Conservation (phyloP, 1,140 invertebrate species). For the Drosophila nikananu region DNA sequence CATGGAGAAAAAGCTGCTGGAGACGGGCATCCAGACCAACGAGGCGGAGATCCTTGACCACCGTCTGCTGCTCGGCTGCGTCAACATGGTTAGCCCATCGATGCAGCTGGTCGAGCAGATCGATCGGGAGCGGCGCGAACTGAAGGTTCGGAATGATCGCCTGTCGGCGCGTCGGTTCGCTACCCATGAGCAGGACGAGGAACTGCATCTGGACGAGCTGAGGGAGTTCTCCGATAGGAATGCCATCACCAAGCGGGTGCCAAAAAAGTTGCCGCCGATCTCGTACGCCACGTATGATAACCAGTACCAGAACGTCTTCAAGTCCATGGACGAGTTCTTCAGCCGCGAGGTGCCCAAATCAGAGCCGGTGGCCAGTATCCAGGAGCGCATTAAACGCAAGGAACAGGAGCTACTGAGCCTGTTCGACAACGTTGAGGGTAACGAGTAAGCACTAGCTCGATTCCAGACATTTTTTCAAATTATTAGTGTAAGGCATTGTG, state of each 20-base stretch:
- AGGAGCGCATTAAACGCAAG: constrained; percentile 71
- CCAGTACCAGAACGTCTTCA: constrained; percentile 58
- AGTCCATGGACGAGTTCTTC: constrained; percentile 79
- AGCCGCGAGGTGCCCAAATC: constrained; percentile 58
- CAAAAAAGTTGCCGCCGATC: constrained; percentile 43
- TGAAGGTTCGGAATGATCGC: constrained; percentile 17
- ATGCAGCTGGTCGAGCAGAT: constrained; percentile 42
- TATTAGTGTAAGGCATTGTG: constrained; percentile 13
- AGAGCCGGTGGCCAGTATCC: constrained; percentile 70
- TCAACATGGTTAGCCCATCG: constrained; percentile 61
- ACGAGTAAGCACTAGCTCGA: constrained; percentile 13
- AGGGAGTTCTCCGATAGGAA: constrained; percentile 68
- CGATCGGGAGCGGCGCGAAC: constrained; percentile 39
- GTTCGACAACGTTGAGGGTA: constrained; percentile 59
- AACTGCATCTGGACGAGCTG: constrained; percentile 69
- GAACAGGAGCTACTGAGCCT: constrained; percentile 72
- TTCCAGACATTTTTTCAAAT: constrained; percentile 29
- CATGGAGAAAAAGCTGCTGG: constrained; percentile 5
- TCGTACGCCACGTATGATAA: constrained; percentile 33
- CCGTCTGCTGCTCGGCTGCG: constrained; percentile 57
- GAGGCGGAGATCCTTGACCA: constrained; percentile 72
- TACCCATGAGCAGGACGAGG: constrained; percentile 57
- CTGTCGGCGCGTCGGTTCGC: constrained; percentile 59
- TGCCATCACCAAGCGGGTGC: constrained; percentile 58
- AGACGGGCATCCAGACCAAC: constrained; percentile 72